Conservation (phyloP, 2,888 invertebrate species). For the Dyspetes luteomarginatus region DNA sequence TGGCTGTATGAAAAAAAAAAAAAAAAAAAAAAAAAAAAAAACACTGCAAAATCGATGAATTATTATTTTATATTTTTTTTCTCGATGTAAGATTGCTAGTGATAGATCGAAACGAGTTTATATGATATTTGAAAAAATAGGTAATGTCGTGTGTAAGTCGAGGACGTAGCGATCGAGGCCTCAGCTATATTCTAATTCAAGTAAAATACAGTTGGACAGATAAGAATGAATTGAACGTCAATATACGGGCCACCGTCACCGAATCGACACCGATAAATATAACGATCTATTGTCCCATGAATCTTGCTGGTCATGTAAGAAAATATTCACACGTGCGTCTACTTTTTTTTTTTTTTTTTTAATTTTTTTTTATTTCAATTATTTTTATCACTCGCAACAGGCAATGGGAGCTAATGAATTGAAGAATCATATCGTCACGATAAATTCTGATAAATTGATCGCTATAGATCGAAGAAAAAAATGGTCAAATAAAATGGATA, state of each 20-base stretch:
- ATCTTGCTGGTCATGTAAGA: conserved; percentile 86
- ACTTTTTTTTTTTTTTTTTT: neutral
- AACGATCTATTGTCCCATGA: conserved; percentile 86
- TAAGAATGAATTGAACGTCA: conserved; percentile 84
- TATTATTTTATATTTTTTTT: too few relatives aligned
- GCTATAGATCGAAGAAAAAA: conserved; percentile 79
- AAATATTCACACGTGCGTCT: neutral
- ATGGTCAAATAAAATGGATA: conserved; percentile 77
- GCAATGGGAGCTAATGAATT: conserved; percentile 79
- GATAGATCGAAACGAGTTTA: neutral
- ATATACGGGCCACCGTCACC: conserved; percentile 84
- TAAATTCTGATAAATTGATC: conserved; percentile 84
- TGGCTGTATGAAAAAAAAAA: too few relatives aligned
- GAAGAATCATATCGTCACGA: conserved; percentile 79
- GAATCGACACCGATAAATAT: conserved; percentile 85
- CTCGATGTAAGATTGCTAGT: conserved; percentile 1
- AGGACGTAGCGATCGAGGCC: conserved; percentile 85
- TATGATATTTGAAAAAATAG: conserved; percentile 51
- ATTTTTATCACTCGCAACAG: conserved; percentile 68
- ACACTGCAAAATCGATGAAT: too few relatives aligned
- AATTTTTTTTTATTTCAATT: conserved; percentile 6
- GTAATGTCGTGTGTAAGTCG: conserved; percentile 84
- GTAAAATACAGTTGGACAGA: conserved; percentile 84
- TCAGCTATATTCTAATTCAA: conserved; percentile 84
- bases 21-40: neutral